Evolutionary conservation across 2,888 invertebrate species (phyloP), one percentile per base, ranked within the genome.

Genomic region (Nesidiocoris tenuis): DNA sequence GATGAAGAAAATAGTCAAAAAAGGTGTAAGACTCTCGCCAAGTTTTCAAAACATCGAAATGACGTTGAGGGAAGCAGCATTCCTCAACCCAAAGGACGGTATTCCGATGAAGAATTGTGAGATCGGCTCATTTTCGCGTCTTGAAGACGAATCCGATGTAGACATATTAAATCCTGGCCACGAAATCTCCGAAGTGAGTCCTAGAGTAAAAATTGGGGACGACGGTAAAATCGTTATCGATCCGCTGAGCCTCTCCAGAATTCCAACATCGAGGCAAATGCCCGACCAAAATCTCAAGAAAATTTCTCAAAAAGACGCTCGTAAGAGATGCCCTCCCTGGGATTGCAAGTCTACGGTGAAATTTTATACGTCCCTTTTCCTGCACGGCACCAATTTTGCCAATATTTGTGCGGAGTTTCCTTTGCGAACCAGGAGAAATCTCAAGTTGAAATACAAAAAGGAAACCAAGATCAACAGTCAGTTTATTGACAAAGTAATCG

Each of bases 371-470:
- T 95, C 95, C 0, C 84, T 98, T 9, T 94, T 93, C 80, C 91
- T 91, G 7, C 88, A 96, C 68, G 97, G 97, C 0, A 95, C 96
- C 0, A 97, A 98, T 86, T 98, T 98, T 84, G 90, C 93, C 1
- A 84, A 39, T 39, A 39, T 39, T 3, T 39, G 39, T 12, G 3
- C 39, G 12, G 3, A 3, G 59, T 96, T 96, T 85, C 91, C 94
- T 0, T 88, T 89, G 59, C 87, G 96, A 77, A 89, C 88, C 0
- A 85, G 97, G 16, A 85, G 89, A 72, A 96, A 97, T 81, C 85
- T 98, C 7, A 97, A 97, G 84, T 85, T 92, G 39, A 98, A 98
- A 85, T 98, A 94, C 82, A 96, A 96, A 82, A 92, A 92, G 81
- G 98, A 98, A 83, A 97, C 97, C 82, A 87, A 89, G 82, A 83